Conservation (phyloP, 2,888 invertebrate species). For the Philereme vetulata region DNA sequence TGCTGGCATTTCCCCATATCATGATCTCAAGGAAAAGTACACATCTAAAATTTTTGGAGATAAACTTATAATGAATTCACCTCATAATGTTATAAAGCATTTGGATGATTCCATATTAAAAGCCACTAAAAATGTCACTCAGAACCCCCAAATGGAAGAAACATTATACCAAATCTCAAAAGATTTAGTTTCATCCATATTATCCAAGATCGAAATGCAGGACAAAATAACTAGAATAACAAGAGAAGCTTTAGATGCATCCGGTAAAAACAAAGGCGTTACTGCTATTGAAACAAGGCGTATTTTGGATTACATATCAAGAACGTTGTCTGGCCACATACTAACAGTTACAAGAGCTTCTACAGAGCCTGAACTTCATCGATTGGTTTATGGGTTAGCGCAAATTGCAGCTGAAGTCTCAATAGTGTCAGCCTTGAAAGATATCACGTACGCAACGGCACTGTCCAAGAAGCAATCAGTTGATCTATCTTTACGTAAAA, state of each 20-base stretch:
- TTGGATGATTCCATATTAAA: conserved; percentile 66
- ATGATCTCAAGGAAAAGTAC: conserved; percentile 65
- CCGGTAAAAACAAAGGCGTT: conserved; percentile 74
- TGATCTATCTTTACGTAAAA: conserved; percentile 69
- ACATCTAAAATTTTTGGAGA: conserved; percentile 52
- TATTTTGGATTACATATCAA: conserved; percentile 76
- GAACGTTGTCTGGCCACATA: conserved; percentile 73
- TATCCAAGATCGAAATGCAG: conserved; percentile 74
- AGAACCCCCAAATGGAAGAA: conserved; percentile 73
- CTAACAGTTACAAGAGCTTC: conserved; percentile 70
- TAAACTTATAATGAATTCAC: conserved; percentile 56
- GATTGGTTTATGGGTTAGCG: conserved; percentile 75
- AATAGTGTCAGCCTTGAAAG: conserved; percentile 75
- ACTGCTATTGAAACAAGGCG: conserved; percentile 77
- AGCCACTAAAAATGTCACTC: conserved; percentile 71
- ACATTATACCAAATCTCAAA: conserved; percentile 73
- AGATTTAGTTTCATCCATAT: conserved; percentile 72
- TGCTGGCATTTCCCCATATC: conserved; percentile 73
- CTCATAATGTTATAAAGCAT: conserved; percentile 67
- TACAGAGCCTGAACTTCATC: conserved; percentile 77
- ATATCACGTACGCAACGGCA: conserved; percentile 71
- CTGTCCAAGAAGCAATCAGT: conserved; percentile 75
- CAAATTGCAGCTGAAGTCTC: conserved; percentile 78
- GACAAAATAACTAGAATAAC: conserved; percentile 78
- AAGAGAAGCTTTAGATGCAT: conserved; percentile 72